phyloP scores from a whole-genome alignment of 2,113 vertebrate species.

The Tursiops truncatus region DNA sequence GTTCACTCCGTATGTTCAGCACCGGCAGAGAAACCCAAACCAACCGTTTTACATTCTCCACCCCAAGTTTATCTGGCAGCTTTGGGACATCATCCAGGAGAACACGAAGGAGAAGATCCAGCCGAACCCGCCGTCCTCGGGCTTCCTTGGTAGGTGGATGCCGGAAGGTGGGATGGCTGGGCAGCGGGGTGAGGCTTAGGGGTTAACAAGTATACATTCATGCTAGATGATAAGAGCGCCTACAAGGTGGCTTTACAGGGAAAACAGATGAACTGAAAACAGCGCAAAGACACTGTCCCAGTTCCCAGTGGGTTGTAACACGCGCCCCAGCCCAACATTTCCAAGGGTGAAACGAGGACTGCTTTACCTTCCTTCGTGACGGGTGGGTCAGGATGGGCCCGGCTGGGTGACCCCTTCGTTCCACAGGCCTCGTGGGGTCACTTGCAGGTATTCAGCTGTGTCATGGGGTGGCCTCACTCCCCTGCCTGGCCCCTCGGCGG shows the following conservation, averaged over 20 bases:
- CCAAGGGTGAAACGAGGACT: neutral
- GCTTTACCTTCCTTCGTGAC: neutral
- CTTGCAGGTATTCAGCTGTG: neutral
- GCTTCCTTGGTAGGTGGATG: slow-evolving; percentile 93
- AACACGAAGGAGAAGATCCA: slow-evolving; percentile 98
- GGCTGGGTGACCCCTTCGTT: neutral
- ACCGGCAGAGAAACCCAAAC: slow-evolving; percentile 89
- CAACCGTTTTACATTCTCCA: slow-evolving; percentile 98
- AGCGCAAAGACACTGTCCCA: neutral
- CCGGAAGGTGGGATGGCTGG: neutral
- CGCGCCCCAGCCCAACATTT: neutral
- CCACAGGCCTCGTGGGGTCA: neutral
- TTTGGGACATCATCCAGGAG: slow-evolving; percentile 98
- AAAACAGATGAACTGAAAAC: neutral
- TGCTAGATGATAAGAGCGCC: neutral
- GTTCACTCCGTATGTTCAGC: slow-evolving; percentile 93
- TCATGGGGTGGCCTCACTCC: too few species aligned
- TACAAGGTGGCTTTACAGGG: neutral
- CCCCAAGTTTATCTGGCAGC: slow-evolving; percentile 96
- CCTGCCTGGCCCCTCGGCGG: neutral
- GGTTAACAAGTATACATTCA: rapidly evolving
- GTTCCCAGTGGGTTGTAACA: neutral
- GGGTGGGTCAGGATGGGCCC: neutral
- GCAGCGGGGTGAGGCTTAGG: neutral
- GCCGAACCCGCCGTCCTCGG: slow-evolving; percentile 98